Percentiles rank a stretch among this genome's conserved stretches.
phyloP scores from a whole-genome alignment of 1,140 invertebrate species.

The Halesus radiatus region DNA sequence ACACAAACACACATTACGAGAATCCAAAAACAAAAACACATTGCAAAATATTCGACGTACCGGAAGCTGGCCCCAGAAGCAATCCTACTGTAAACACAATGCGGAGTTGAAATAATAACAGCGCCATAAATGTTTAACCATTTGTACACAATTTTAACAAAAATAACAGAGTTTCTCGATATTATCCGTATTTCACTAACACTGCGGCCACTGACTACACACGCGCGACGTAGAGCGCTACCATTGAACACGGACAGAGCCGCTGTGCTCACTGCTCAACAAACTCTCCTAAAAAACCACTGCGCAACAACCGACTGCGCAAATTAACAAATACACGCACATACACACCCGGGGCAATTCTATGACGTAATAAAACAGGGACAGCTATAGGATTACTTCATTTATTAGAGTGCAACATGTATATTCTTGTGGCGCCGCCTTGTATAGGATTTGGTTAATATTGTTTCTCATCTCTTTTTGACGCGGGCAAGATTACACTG shows the following conservation, averaged over 20 bases:
- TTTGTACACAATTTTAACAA: conserved; percentile 54
- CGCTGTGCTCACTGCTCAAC: conserved; percentile 7
- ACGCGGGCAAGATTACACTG: background rate
- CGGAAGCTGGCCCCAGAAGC: conserved; percentile 49
- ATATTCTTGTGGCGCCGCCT: conserved; percentile 9
- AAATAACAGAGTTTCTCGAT: conserved; percentile 42
- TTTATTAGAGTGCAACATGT: conserved; percentile 34
- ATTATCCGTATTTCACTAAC: conserved; percentile 39
- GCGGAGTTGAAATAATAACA: conserved; percentile 52
- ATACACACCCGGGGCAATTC: conserved; percentile 37
- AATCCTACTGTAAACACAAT: conserved; percentile 53
- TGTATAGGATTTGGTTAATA: conserved; percentile 21
- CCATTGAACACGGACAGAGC: conserved; percentile 49
- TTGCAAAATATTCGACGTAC: conserved; percentile 49
- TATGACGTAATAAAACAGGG: conserved; percentile 49
- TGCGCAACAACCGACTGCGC: conserved; percentile 53
- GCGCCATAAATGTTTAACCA: conserved; percentile 58
- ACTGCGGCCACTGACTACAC: conserved; percentile 39
- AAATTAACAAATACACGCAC: conserved; percentile 51
- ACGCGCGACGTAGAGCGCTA: conserved; percentile 38
- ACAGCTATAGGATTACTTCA: conserved; percentile 44
- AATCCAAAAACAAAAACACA: conserved; percentile 53
- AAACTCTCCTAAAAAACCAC: conserved; percentile 47
- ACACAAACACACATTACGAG: conserved; percentile 53
- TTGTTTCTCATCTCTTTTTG: conserved; percentile 33